Conservation (phyloP, 2,888 invertebrate species). For the Brachyopa scutellaris region DNA sequence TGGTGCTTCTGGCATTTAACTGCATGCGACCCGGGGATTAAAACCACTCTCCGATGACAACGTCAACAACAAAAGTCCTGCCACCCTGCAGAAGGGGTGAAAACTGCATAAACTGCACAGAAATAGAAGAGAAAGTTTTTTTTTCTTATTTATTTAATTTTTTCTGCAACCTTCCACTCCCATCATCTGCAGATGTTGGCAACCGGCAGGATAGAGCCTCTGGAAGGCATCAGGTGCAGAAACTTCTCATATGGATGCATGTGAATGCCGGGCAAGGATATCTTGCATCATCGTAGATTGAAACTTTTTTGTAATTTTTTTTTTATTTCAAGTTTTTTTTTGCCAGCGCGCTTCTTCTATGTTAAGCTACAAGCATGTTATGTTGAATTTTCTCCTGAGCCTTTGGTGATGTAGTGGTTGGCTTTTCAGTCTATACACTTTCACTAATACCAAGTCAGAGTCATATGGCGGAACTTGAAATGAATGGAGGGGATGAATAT, state of each 20-base stretch:
- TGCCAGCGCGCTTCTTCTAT: slow-evolving; percentile 43
- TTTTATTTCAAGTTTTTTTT: slow-evolving; percentile 34
- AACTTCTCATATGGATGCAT: slow-evolving; percentile 21
- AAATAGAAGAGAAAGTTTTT: slow-evolving; percentile 5
- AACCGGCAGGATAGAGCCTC: background rate
- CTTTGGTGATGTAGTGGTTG: slow-evolving; percentile 51
- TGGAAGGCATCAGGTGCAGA: slow-evolving; percentile 7
- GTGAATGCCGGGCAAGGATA: slow-evolving; percentile 33
- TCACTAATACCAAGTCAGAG: slow-evolving; percentile 44
- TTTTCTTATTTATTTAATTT: slow-evolving; percentile 7
- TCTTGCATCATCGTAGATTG: slow-evolving; percentile 38
- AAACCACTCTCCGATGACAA: slow-evolving; percentile 46
- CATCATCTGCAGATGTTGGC: slow-evolving; percentile 36
- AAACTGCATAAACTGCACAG: slow-evolving; percentile 3
- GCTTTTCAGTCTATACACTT: slow-evolving; percentile 32
- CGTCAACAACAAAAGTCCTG: slow-evolving; percentile 46
- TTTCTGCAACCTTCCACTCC: background rate
- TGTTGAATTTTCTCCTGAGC: slow-evolving; percentile 65
- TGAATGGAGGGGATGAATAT: slow-evolving; percentile 47
- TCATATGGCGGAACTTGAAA: slow-evolving; percentile 31
- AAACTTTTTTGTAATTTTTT: background rate
- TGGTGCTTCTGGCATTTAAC: slow-evolving; percentile 36
- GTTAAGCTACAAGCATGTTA: slow-evolving; percentile 57
- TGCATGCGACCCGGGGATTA: slow-evolving; percentile 38
- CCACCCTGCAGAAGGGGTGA: too few relatives aligned